A percentile compares a stretch with the other conserved stretches of the same genome.
phyloP scores from a whole-genome alignment of 2,888 invertebrate species.

The Hemaris fuciformis region DNA sequence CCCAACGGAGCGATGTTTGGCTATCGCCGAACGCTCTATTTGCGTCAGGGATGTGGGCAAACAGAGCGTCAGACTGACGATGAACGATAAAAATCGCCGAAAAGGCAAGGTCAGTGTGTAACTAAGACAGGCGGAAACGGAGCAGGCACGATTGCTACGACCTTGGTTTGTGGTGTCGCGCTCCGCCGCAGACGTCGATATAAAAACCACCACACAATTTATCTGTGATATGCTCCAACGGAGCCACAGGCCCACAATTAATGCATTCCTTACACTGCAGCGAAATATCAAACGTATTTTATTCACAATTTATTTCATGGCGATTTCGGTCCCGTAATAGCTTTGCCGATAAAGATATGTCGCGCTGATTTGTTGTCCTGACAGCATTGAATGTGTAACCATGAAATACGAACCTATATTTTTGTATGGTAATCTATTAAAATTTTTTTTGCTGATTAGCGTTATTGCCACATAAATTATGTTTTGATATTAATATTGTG shows the following conservation, averaged over 20 bases:
- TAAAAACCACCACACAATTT: slow-evolving; percentile 58
- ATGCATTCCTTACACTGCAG: not conserved
- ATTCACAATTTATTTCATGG: not conserved
- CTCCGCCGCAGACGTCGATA: slow-evolving; percentile 51
- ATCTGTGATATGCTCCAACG: slow-evolving; percentile 56
- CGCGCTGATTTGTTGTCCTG: slow-evolving; percentile 7
- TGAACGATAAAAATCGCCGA: slow-evolving; percentile 49
- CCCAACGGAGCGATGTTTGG: slow-evolving; percentile 23
- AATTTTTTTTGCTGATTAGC: not conserved
- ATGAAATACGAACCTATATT: slow-evolving; percentile 1
- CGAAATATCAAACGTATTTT: slow-evolving; percentile 2
- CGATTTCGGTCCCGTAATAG: not conserved
- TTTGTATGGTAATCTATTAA: not conserved
- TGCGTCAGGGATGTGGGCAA: slow-evolving; percentile 30
- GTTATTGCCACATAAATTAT: not conserved
- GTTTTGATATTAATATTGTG: not conserved
- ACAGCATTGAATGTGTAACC: not conserved
- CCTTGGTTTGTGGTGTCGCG: slow-evolving; percentile 65
- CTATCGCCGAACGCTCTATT: slow-evolving; percentile 28
- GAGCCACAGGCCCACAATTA: slow-evolving; percentile 24
- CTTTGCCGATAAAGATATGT: slow-evolving; percentile 8
- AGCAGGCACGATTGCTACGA: slow-evolving; percentile 48
- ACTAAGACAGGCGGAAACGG: slow-evolving; percentile 53
- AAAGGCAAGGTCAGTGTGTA: slow-evolving; percentile 54
- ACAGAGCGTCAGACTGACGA: slow-evolving; percentile 28